phyloP scores from a whole-genome alignment of 2,797 vertebrate genomes.

The Catamblyrhynchus diadema region DNA sequence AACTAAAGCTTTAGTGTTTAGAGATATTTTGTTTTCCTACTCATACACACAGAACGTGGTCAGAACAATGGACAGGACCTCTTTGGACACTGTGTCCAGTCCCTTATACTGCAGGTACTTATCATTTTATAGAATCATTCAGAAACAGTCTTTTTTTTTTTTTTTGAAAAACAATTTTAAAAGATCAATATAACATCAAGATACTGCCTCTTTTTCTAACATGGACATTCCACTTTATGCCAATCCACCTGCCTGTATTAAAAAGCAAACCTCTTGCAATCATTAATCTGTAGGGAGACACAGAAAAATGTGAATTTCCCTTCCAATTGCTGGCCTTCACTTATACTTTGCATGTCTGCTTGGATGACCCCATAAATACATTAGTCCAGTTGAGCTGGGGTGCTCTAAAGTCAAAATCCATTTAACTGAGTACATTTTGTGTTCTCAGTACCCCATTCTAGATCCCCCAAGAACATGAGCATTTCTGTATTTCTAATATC shows the following conservation, averaged over 20 bases:
- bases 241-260: not conserved
- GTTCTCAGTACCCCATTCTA: not conserved
- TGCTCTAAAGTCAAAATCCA: not conserved
- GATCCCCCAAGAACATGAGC: not conserved
- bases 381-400: not conserved
- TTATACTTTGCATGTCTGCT: not conserved
- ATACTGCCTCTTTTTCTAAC: not conserved
- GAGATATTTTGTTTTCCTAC: not conserved
- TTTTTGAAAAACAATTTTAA: not conserved
- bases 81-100: not conserved
- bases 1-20: not conserved
- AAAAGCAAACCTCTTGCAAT: not conserved
- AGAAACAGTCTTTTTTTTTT: not conserved
- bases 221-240: not conserved
- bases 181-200: not conserved
- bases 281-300: not conserved
- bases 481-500: not conserved
- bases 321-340: not conserved
- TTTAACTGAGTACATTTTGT: not conserved
- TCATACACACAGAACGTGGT: not conserved
- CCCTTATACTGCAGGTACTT: not conserved
- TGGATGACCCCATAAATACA: not conserved
- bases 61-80: not conserved
- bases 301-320: not conserved
- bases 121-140: not conserved